Evolutionary conservation across 2,888 invertebrate genomes (phyloP), one percentile per base, ranked within the genome.

Genomic region (Polydrusus cervinus): DNA sequence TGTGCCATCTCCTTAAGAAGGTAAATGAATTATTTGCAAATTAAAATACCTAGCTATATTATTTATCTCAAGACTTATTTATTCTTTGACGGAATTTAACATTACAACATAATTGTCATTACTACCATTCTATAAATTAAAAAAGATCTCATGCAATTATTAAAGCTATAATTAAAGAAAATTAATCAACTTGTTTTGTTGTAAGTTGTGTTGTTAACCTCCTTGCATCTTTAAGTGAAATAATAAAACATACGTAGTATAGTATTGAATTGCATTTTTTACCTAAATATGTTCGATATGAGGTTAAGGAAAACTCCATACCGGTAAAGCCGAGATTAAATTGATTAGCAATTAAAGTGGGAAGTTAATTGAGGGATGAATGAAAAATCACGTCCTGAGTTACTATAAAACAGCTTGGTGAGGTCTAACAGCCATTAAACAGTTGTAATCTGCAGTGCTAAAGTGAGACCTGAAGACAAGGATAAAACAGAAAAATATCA

Each of bases 261-360:
- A 25, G 13, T 64, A 64, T 64, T 64, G 62, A 20, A 47, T 25
- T 64, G 8, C 14, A 55, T 60, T 40, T 60, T 60, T 60, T 71
- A 8, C 34, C 25, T 30, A 20, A 47, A 47, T 18, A 55, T 57
- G 65, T 71, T 16, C 47, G 71, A 47, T 71, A 71, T 55, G 47
- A 66, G 71, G 71, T 45, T 71, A 71, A 71, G 66, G 49, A 65
- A 71, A 71, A 64, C 43, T 64, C 64, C 25, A 47, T 47, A 64
- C 16, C 16, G 14, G 64, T 49, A n/a, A 5, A 20, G 25, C 20
- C 6, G 18, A 45, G 11, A 49, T 64, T 16, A 18, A 34, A 38
- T 14, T 38, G 38, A 60, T 38, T 60, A 13, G 38, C 57, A 30
- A 64, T 64, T 47, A 71, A 64, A 55, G 71, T 57, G 65, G 14